A percentile compares a stretch with the other conserved stretches of the same genome.
Conservation (phyloP, 2,113 vertebrate genomes). For the Camelus bactrianus region DNA sequence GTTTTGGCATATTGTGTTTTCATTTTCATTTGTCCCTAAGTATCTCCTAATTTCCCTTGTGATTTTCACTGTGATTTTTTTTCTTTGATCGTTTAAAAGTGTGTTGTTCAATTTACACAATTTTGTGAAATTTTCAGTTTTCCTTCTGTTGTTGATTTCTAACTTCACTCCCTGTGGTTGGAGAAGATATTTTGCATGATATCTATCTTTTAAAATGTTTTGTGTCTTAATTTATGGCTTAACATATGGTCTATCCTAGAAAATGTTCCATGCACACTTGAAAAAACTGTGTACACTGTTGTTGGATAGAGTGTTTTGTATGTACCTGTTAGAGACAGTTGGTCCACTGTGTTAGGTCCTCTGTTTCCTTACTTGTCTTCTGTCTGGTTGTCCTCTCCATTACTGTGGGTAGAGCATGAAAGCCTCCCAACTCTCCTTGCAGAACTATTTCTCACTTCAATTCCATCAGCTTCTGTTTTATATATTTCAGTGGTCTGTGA, state of each 20-base stretch:
- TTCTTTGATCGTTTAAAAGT: background rate
- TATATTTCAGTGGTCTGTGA: background rate
- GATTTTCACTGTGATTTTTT: background rate
- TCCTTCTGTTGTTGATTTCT: background rate
- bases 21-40: background rate
- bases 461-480: background rate
- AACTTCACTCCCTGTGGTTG: background rate
- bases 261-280: background rate
- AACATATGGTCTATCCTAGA: background rate
- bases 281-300: background rate
- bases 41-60: background rate
- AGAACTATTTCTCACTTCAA: background rate
- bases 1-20: background rate
- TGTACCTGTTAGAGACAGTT: background rate
- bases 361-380: background rate
- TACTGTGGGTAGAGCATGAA: background rate
- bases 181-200: conserved; percentile 9
- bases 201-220: background rate
- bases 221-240: background rate
- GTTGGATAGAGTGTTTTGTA: background rate
- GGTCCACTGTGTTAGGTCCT: background rate
- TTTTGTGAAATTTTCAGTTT: background rate
- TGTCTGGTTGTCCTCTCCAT: background rate
- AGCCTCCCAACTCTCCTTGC: background rate
- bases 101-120: background rate